These are phyloP conservation scores for Ellobius talpinus DNA, from an alignment of 2,113 vertebrate genomes.

Conservation along the genomic window DNA sequence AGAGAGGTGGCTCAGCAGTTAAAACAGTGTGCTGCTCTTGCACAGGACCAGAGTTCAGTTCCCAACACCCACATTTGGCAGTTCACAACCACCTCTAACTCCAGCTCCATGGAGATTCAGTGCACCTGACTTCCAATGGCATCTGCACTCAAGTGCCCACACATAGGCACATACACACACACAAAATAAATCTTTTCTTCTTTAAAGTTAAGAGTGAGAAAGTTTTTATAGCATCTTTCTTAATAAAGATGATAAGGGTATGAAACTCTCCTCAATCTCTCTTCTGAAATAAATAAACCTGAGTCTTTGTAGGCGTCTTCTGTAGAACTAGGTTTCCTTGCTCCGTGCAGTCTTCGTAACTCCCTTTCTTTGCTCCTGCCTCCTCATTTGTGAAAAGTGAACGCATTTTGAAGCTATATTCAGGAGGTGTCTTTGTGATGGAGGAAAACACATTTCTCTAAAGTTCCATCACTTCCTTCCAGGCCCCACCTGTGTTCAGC, in stretches of 20 bases:
- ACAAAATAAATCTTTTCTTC: too few relatives aligned
- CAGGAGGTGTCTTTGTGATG: not conserved
- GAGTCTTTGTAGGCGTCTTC: not conserved
- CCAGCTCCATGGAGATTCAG: not conserved
- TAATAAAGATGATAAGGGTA: not conserved
- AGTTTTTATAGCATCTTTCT: not conserved
- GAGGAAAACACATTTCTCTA: not conserved
- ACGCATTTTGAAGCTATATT: not conserved
- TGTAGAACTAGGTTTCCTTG: not conserved
- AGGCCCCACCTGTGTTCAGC: accelerated
- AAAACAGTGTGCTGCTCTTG: not conserved
- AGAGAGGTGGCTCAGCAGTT: not conserved
- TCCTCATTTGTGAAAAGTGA: not conserved
- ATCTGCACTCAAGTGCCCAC: not conserved
- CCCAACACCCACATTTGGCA: not conserved
- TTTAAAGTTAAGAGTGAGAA: not conserved
- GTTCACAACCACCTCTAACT: not conserved
- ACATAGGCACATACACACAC: not conserved
- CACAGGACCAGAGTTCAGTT: not conserved
- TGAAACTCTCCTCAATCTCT: not conserved
- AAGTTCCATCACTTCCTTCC: not conserved
- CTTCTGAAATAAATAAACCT: not conserved
- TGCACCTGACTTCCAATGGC: not conserved
- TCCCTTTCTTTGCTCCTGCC: not conserved
- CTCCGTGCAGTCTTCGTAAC: not conserved